These are phyloP conservation scores for Otus sunia DNA, from an alignment of 2,113 vertebrate species.

Conservation along the genomic window DNA sequence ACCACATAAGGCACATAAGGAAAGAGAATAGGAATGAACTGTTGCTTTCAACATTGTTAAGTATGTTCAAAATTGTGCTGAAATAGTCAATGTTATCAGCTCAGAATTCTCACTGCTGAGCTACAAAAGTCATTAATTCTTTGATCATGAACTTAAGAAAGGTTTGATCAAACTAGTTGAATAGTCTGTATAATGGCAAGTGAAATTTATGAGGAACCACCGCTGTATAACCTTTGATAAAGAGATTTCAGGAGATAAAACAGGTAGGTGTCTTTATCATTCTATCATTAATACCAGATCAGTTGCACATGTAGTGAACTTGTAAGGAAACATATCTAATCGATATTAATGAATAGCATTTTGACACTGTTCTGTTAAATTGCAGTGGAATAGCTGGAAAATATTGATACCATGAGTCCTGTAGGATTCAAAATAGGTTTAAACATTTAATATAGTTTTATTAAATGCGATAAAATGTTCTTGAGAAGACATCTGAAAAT, in stretches of 20 bases:
- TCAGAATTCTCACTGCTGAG: not conserved
- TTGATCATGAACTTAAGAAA: not conserved
- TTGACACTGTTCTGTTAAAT: not conserved
- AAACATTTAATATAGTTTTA: not conserved
- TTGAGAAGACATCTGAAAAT: not conserved
- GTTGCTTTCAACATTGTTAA: not conserved
- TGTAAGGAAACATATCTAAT: not conserved
- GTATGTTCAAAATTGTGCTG: not conserved
- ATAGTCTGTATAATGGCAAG: not conserved
- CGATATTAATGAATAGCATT: not conserved
- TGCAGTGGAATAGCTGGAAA: not conserved
- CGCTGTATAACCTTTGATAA: not conserved
- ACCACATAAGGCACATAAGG: not conserved
- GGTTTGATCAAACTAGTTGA: not conserved
- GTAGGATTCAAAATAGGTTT: not conserved
- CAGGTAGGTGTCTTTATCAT: not conserved
- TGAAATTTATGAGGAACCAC: not conserved
- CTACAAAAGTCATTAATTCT: not conserved
- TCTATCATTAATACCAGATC: not conserved
- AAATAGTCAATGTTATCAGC: not conserved
- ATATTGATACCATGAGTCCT: not conserved
- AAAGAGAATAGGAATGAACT: not conserved
- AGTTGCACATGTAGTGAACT: not conserved
- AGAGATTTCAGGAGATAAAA: not conserved
- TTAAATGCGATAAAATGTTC: not conserved